Evolutionary conservation across 2,797 vertebrate genomes (phyloP).

Genomic region (Oophaga sylvatica): DNA sequence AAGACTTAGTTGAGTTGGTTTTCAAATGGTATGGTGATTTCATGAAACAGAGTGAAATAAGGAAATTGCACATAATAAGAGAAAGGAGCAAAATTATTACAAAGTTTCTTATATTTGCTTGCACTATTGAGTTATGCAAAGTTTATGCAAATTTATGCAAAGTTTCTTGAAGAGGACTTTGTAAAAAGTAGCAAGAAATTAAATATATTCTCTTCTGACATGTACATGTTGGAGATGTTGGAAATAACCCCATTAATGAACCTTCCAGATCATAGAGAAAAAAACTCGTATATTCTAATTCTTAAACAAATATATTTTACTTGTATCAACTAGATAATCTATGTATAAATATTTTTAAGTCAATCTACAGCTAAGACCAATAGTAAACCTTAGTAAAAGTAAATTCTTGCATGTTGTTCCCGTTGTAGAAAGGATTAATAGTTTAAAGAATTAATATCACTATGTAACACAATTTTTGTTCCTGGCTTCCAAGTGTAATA

Average conservation of each 20-base stretch:
- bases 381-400: neutral
- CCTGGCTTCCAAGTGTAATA: too few relatives aligned
- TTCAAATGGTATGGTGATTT: too few relatives aligned
- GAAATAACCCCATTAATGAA: neutral
- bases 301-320: neutral
- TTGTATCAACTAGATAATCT: neutral
- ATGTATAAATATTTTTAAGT: neutral
- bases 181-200: neutral
- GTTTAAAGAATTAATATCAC: conserved; percentile 27
- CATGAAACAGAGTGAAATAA: too few relatives aligned
- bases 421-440: conserved; percentile 33
- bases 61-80: too few relatives aligned
- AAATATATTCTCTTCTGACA: neutral
- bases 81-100: too few relatives aligned
- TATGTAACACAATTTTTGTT: too few relatives aligned
- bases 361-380: conserved; percentile 1
- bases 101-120: too few relatives aligned
- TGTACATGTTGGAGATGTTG: neutral
- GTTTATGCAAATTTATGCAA: too few relatives aligned
- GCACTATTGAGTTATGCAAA: too few relatives aligned
- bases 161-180: neutral
- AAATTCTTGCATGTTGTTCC: conserved; percentile 12
- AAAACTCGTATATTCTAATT: neutral
- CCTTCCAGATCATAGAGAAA: neutral
- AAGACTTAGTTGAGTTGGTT: too few relatives aligned